phyloP scores from a whole-genome alignment of 2,797 vertebrate species.

The Characodon lateralis region DNA sequence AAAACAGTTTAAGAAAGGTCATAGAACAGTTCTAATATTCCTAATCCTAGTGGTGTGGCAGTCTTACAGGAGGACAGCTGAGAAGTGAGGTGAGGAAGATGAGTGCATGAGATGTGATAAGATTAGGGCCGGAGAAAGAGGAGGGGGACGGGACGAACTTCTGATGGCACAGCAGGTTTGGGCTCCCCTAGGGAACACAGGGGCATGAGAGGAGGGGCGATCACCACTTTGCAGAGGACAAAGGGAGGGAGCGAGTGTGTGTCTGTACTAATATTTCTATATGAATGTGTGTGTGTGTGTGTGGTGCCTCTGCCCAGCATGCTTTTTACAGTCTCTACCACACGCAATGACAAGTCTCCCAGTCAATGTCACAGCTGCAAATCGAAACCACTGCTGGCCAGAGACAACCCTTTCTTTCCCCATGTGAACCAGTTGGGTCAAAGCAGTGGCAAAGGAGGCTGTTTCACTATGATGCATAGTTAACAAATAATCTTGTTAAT shows the following conservation, averaged over 20 bases:
- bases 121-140: constrained; percentile 70
- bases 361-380: constrained; percentile 78
- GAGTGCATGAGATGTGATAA: constrained; percentile 75
- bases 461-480: constrained; percentile 67
- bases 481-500: constrained; percentile 67
- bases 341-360: constrained; percentile 66
- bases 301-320: constrained; percentile 42
- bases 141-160: constrained; percentile 65
- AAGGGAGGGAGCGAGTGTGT: constrained; percentile 71
- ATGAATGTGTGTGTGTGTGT: constrained; percentile 27
- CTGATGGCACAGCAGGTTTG: constrained; percentile 85
- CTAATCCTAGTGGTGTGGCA: constrained; percentile 72
- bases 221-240: constrained; percentile 78
- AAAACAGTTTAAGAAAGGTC: constrained; percentile 66
- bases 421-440: constrained; percentile 68
- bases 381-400: constrained; percentile 57
- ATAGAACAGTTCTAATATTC: constrained; percentile 73
- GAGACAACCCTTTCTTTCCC: constrained; percentile 54
- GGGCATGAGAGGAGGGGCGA: constrained; percentile 67
- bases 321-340: constrained; percentile 62
- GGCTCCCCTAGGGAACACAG: constrained; percentile 69
- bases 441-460: constrained; percentile 67
- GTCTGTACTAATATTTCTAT: constrained; percentile 57
- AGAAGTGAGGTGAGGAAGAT: constrained; percentile 21
- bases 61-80: constrained; percentile 51